phyloP scores from a whole-genome alignment of 64 coral and sea anemone species.

The Exaiptasia diaphana region DNA sequence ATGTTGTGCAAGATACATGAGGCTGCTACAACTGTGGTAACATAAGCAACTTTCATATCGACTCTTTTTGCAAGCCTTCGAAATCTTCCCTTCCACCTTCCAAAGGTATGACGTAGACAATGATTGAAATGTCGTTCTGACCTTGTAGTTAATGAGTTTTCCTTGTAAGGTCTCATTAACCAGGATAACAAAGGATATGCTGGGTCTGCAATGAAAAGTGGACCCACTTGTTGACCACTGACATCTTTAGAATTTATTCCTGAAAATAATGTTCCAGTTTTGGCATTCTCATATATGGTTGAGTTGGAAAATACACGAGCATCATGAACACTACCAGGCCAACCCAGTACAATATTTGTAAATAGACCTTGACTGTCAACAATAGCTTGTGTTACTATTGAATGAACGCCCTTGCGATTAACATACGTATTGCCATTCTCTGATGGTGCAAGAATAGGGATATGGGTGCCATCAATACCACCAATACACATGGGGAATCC shows the following conservation, averaged over 20 bases:
- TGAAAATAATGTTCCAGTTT: neutral
- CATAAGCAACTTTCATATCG: slow-evolving; percentile 8
- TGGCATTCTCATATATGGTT: neutral
- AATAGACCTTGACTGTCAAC: neutral
- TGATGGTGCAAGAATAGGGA: slow-evolving; percentile 43
- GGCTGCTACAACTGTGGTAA: neutral
- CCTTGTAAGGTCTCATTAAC: neutral
- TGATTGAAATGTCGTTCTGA: slow-evolving; percentile 19
- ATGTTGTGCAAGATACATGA: slow-evolving; percentile 47
- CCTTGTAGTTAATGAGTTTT: slow-evolving; percentile 3
- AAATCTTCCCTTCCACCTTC: slow-evolving; percentile 36
- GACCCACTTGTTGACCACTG: neutral
- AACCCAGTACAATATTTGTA: slow-evolving; percentile 1
- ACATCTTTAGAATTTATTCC: neutral
- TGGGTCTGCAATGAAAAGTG: neutral
- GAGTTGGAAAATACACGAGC: slow-evolving; percentile 16
- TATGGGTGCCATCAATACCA: slow-evolving; percentile 40
- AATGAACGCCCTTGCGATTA: slow-evolving; percentile 42
- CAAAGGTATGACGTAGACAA: slow-evolving; percentile 7
- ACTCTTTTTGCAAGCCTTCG: slow-evolving; percentile 22
- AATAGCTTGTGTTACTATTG: neutral
- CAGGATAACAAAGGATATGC: neutral
- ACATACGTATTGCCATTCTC: slow-evolving; percentile 28
- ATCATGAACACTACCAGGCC: slow-evolving; percentile 29
- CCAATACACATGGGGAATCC: slow-evolving; percentile 43